Percentiles rank a stretch among this genome's conserved stretches.
Evolutionary conservation across 30 jellyfish, hydroid and myxozoan species (phyloP).

Genomic region (Aurelia coerulea): DNA sequence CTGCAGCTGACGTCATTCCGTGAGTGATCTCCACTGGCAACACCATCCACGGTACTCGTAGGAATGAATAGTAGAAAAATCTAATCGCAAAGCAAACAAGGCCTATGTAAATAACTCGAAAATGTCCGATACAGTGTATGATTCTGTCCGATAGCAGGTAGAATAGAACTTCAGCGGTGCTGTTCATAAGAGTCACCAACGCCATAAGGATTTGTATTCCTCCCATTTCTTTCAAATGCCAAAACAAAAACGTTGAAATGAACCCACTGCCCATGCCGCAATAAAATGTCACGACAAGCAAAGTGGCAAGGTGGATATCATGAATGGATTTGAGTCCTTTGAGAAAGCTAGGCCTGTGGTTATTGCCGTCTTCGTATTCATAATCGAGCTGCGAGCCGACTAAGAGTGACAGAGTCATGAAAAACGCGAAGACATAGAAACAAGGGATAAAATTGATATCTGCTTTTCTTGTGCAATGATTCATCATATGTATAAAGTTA

Average conservation of each 20-base stretch:
- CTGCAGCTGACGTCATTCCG: conserved; percentile 96
- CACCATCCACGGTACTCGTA: conserved; percentile 92
- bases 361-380: conserved; percentile 47
- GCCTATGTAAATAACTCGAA: conserved; percentile 86
- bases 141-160: conserved; percentile 79
- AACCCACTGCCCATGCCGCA: conserved; percentile 98
- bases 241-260: conserved; percentile 86
- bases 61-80: conserved; percentile 85
- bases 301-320: conserved; percentile 75
- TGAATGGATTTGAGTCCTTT: conserved; percentile 82
- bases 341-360: conserved; percentile 67
- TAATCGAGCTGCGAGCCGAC: conserved; percentile 78
- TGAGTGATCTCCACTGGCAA: conserved; percentile 95
- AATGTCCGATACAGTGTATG: conserved; percentile 85
- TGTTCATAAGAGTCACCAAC: conserved; percentile 80
- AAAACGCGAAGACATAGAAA: conserved; percentile 75
- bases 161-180: conserved; percentile 85
- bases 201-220: conserved; percentile 88
- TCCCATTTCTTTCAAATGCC: conserved; percentile 99
- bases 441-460: conserved; percentile 85
- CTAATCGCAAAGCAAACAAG: conserved; percentile 86
- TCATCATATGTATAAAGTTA: conserved; percentile 60
- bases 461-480: conserved; percentile 74
- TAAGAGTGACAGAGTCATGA: conserved; percentile 71
- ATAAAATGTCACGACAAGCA: conserved; percentile 83